Base-by-base conservation (phyloP, 2,888 invertebrate species). In the Lasiommata megera region DNA sequence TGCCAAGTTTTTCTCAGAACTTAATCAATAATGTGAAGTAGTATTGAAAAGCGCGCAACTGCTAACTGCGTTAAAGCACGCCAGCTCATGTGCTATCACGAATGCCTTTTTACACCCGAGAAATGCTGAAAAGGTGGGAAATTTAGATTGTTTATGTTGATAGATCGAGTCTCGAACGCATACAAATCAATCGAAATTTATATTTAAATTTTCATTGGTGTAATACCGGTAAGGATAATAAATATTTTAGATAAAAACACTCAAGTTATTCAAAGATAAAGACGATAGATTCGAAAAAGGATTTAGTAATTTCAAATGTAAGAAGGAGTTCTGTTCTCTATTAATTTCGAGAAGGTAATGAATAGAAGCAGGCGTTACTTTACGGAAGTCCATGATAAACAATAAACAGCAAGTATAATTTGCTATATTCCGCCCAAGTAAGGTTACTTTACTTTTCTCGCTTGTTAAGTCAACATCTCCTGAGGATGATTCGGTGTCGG, bases 11-110 rank as follows among this genome's bases (percentile, higher is more conserved):
- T 85, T 82, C 80, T 80, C 64, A 70, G 79, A 80, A 81, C 69
- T 63, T 75, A 79, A 84, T 84, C 82, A 84, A 82, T 84, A 84
- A 80, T 70, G 73, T 76, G 77, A 70, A 78, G 75, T 75, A 69
- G 74, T 79, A 80, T 81, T 82, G 77, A 83, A 82, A 82, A 79
- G 72, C 70, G 66, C 66, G 63, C 73, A 69, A 76, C 72, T 73
- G 71, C 65, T 79, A 70, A 76, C 72, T 72, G 70, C 74, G 54
- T 72, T 73, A 70, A 73, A 67, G 70, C 80, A 81, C 76, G 78
- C 73, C 60, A 79, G 70, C 72, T 71, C 72, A 77, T 66, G 63
- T 63, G 65, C 56, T 58, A 48, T 48, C 59, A 43, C 29, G 48
- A 44, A 51, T 51, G 28, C 41, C 36, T 50, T 43, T 56, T 56